Evolutionary conservation across 2,797 vertebrate genomes (phyloP), one percentile per base, ranked within the genome.

Genomic region (Myripristis murdjan): DNA sequence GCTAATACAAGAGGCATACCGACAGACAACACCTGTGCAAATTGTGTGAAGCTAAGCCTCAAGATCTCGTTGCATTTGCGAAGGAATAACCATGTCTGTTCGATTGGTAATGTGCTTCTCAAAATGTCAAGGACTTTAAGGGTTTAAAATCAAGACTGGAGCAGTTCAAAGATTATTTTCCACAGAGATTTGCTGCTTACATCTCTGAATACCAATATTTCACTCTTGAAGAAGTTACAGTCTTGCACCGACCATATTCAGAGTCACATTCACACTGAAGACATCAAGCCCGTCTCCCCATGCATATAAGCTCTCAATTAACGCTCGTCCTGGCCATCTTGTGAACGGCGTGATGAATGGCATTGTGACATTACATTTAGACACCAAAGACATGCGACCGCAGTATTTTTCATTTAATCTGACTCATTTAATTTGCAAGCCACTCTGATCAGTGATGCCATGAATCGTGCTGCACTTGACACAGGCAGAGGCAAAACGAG

Each of bases 401-500:
- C 73, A 55, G 56, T 74, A n/a, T 73, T 82, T 83, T 86, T 88
- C 73, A 85, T 82, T 84, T 49, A 64, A 51, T 74, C 24, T 64
- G 78, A 85, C 81, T 85, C 65, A 65, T 60, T 87, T 87, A 65
- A 88, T 88, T 89, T 81, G 58, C 66, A 26, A 77, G 31, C 69
- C 64, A 43, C 61, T 84, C 61, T 56, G 43, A 46, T 20, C 43
- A 18, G 9, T 6, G 43, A 18, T 46, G 73, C 70, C 5, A 48
- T 68, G 66, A 84, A 62, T 69, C 47, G 55, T 59, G 59, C 72
- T 80, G 71, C 80, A 85, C 84, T 88, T 79, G 59, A 73, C 73
- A 14, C 74, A 37, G 60, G 69, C 73, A 74, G 28, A 24, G 60
- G 39, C 52, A 64, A 66, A 64, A 86, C 18, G 62, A 80, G 73